Evolutionary conservation across 2,113 vertebrate genomes (phyloP).

Genomic region (Phrynosoma platyrhinos): DNA sequence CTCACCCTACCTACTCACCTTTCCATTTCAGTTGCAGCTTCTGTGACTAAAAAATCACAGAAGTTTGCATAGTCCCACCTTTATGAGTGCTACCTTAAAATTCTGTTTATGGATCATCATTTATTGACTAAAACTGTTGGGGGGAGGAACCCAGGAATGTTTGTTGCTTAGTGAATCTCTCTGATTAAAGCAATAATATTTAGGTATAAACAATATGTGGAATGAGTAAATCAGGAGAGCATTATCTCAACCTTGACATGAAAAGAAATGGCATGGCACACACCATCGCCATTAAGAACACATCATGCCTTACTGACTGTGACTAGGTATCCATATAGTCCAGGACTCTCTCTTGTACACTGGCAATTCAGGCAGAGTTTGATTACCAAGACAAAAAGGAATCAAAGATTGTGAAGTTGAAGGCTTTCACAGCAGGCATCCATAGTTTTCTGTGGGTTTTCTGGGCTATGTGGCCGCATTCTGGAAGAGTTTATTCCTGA

Average conservation of each 20-base stretch:
- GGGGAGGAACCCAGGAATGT: background rate
- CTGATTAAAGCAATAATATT: constrained; percentile 30
- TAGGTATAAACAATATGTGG: constrained; percentile 21
- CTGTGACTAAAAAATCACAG: background rate
- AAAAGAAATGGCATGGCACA: background rate
- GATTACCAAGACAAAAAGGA: background rate
- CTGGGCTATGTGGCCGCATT: too few species aligned
- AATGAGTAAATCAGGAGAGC: background rate
- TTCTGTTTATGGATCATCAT: background rate
- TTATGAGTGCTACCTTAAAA: background rate
- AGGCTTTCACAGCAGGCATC: too few species aligned
- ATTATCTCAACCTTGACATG: constrained; percentile 2
- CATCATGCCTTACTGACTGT: background rate
- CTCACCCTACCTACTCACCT: background rate
- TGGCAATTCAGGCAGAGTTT: background rate
- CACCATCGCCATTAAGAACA: background rate
- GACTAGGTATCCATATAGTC: background rate
- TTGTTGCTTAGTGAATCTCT: constrained; percentile 17
- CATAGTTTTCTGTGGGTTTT: too few species aligned
- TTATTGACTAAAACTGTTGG: background rate
- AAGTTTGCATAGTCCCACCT: background rate
- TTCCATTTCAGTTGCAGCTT: background rate
- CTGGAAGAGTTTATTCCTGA: too few species aligned
- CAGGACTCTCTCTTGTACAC: background rate
- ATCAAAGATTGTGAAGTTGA: too few species aligned